Conservation (phyloP, 2,888 invertebrate genomes). For the Creontiades dilutus region DNA sequence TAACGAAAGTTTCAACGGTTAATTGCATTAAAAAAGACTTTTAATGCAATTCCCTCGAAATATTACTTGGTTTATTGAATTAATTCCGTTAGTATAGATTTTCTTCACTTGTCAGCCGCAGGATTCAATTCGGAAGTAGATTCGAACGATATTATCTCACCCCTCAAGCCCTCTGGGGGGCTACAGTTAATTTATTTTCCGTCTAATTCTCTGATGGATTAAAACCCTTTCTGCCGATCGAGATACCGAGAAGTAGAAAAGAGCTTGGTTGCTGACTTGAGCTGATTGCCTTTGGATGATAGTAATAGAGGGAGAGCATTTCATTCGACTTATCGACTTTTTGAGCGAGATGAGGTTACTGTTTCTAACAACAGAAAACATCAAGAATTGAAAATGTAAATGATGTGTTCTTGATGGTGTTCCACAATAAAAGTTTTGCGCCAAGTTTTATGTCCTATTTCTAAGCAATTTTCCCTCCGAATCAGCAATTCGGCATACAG, state of each 20-base stretch:
- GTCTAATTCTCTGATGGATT: slow-evolving; percentile 26
- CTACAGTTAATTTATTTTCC: slow-evolving; percentile 3
- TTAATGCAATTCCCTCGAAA: neutral
- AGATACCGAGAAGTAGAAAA: neutral
- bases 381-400: too few relatives aligned
- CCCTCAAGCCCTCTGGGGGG: neutral
- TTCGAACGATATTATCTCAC: neutral
- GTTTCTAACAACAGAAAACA: too few relatives aligned
- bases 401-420: too few relatives aligned
- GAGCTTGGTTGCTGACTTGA: neutral
- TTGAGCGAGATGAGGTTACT: too few relatives aligned
- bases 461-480: too few relatives aligned
- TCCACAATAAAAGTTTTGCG: too few relatives aligned
- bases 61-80: neutral
- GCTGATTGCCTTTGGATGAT: neutral
- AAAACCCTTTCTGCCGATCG: neutral
- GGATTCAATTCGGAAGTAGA: neutral
- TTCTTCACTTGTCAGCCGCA: neutral
- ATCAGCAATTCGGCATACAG: too few relatives aligned
- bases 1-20: neutral
- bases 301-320: neutral
- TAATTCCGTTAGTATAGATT: neutral
- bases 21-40: neutral
- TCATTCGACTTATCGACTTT: too few relatives aligned
- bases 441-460: too few relatives aligned